These are phyloP conservation scores for Hoplias malabaricus DNA, from an alignment of 2,113 vertebrate species.

Conservation along the genomic window DNA sequence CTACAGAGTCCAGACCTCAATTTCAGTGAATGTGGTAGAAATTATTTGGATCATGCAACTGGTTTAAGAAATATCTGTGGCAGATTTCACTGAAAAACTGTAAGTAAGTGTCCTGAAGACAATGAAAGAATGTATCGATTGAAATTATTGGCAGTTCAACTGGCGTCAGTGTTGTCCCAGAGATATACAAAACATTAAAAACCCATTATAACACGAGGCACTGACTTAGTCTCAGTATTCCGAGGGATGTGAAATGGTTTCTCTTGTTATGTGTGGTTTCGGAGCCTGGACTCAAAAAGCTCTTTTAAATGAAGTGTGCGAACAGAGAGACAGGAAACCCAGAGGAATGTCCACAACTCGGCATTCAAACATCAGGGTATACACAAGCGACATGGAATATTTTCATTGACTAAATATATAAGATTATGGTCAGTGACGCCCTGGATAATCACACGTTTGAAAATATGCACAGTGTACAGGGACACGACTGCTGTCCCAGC, in stretches of 20 bases:
- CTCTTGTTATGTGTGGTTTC: conserved; percentile 23
- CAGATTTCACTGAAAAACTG: too few species aligned
- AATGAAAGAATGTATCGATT: too few species aligned
- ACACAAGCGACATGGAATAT: conserved; percentile 57
- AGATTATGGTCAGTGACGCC: conserved; percentile 65
- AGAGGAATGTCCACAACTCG: conserved; percentile 63
- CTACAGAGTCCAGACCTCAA: too few species aligned
- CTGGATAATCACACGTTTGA: conserved; percentile 71
- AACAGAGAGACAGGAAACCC: conserved; percentile 58
- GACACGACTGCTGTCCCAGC: conserved; percentile 4
- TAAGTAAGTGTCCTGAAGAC: too few species aligned
- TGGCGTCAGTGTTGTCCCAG: too few species aligned
- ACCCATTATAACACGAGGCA: too few species aligned
- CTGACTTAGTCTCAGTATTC: background rate
- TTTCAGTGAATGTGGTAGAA: too few species aligned
- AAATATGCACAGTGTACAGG: conserved; percentile 41
- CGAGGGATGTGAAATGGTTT: background rate
- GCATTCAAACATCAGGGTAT: conserved; percentile 60
- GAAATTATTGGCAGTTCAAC: too few species aligned
- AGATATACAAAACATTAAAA: background rate
- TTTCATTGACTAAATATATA: conserved; percentile 71
- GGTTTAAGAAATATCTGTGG: too few species aligned
- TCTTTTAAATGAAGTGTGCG: conserved; percentile 12
- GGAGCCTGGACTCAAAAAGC: background rate
- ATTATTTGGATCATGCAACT: too few species aligned